Conservation (phyloP, 1,140 invertebrate genomes). For the Metopolophium dirhodum region DNA sequence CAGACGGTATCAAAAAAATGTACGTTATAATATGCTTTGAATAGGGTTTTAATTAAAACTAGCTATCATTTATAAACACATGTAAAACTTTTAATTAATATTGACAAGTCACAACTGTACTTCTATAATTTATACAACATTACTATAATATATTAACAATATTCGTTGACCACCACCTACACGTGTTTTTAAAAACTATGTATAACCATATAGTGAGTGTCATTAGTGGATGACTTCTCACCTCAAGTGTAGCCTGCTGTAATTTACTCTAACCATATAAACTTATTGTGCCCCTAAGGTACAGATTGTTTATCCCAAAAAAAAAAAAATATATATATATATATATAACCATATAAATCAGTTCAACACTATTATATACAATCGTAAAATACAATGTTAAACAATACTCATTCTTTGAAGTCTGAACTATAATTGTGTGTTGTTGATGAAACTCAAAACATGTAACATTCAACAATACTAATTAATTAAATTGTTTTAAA, state of each 20-base stretch:
- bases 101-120: neutral
- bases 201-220: neutral
- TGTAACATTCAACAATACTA: neutral
- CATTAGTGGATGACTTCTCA: too few species aligned
- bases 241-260: too few species aligned
- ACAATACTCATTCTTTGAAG: neutral
- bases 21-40: neutral
- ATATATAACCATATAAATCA: neutral
- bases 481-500: too few species aligned
- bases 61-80: neutral
- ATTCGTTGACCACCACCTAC: neutral
- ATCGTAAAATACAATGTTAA: neutral
- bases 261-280: too few species aligned
- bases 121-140: neutral
- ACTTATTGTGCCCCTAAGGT: too few species aligned
- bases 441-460: neutral
- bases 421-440: neutral
- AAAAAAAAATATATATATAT: too few species aligned
- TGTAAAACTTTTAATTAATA: neutral
- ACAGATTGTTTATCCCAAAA: too few species aligned
- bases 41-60: constrained; percentile 24
- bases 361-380: too few species aligned
- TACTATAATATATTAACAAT: neutral
- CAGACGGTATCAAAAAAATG: neutral
- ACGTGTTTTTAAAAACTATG: too few species aligned